Evolutionary conservation across 1,140 invertebrate species (phyloP), one percentile per base, ranked within the genome.

Genomic region (Steinernema khuongi): DNA sequence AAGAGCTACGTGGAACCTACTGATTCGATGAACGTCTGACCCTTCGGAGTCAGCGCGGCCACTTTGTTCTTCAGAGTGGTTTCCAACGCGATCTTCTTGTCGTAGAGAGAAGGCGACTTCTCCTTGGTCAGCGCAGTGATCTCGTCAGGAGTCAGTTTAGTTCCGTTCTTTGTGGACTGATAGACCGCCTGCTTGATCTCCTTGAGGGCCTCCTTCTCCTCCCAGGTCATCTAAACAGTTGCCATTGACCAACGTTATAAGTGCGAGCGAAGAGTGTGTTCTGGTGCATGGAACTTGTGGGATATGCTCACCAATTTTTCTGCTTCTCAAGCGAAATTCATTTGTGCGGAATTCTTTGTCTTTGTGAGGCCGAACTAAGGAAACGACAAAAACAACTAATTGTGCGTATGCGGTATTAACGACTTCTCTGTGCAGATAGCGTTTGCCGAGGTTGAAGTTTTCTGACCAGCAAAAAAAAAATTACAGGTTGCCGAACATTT

Each of bases 111-210:
- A n/a, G 50, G 26, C 11, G 50, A 60, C 19, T 60, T 60, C 22
- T 60, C 50, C 50, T 60, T 60, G 7, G 19, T 22, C 14, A 60
- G 50, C 22, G 14, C 50, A 22, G 7, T 60, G 22, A 60, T 60
- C 50, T 60, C 11, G 4, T 60, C 50, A 22, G 7, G 7, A 22
- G 50, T 60, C 50, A 60, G 19, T 26, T 60, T 60, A 7, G 50
- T 60, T 60, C 50, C 50, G 19, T 60, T 60, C 50, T 60, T 60
- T 14, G 50, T 60, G 7, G 50, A 60, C 22, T 60, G 50, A 26
- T 60, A 60, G 50, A 60, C 50, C 11, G 50, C 50, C 22, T 60
- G 50, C 22, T 60, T 60, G 50, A 60, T 60, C 22, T 60, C 50
- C 7, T 60, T 60, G 14, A 60, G 14, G 7, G 50, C 50, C 26